These are phyloP conservation scores for Nasonia oneida DNA, from an alignment of 2,888 invertebrate genomes.

Conservation along the genomic window DNA sequence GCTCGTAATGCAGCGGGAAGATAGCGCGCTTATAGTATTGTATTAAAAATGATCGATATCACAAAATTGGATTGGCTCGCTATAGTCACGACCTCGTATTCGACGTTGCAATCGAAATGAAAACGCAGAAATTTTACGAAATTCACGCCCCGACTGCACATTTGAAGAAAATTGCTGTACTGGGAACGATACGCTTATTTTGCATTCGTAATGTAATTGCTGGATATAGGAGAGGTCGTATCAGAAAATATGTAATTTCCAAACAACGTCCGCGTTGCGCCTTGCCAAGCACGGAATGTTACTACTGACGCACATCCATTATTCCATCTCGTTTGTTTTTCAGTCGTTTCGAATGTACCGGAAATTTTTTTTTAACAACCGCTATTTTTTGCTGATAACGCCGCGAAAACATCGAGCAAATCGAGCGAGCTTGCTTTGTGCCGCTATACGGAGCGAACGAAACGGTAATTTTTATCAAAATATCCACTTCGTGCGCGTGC, in stretches of 20 bases:
- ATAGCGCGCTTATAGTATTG: not conserved
- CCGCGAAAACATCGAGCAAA: not conserved
- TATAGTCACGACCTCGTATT: too few species aligned
- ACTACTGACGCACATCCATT: not conserved
- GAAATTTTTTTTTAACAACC: not conserved
- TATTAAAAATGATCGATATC: not conserved
- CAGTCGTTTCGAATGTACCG: not conserved
- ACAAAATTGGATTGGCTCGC: not conserved
- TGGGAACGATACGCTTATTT: not conserved
- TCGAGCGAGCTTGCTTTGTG: not conserved
- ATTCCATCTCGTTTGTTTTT: not conserved
- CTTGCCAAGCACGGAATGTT: not conserved
- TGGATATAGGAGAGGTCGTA: not conserved
- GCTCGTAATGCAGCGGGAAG: not conserved
- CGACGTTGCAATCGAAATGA: not conserved
- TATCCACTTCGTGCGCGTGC: not conserved
- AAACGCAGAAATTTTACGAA: not conserved
- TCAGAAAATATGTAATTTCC: not conserved
- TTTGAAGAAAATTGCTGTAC: not conserved
- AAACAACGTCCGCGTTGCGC: not conserved
- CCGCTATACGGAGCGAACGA: not conserved
- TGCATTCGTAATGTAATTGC: not conserved
- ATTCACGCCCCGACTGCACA: not conserved
- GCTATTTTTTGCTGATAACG: not conserved
- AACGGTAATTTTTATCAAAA: conserved; percentile 14